These are phyloP conservation scores for Catagonus wagneri DNA, from an alignment of 2,113 vertebrate genomes.

Conservation along the genomic window DNA sequence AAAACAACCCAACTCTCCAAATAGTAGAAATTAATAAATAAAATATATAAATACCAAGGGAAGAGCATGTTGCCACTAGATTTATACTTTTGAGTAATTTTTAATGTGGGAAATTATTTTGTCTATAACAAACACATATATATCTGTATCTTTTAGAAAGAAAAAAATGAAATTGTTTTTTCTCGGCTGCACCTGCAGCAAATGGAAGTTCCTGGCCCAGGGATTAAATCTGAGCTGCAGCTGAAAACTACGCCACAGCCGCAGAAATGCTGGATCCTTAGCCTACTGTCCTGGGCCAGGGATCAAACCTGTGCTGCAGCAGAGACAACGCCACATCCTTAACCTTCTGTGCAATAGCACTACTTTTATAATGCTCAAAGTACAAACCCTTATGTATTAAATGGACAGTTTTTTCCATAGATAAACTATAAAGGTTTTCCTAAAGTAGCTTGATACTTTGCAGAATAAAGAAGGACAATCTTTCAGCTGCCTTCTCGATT, in stretches of 20 bases:
- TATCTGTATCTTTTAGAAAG: neutral
- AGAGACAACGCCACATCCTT: no score
- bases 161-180: neutral
- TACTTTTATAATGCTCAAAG: neutral
- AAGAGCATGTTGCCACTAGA: neutral
- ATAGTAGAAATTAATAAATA: neutral
- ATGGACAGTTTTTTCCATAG: neutral
- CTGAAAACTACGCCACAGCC: no score
- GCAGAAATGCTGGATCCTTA: no score
- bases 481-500: neutral
- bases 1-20: neutral
- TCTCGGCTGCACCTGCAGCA: no score
- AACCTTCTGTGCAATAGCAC: no score
- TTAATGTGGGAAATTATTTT: neutral
- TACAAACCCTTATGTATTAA: neutral
- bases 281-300: no score
- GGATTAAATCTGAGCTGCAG: no score
- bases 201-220: no score
- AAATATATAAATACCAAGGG: neutral
- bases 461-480: neutral
- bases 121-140: neutral
- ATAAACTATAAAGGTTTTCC: neutral
- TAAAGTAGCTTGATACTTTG: neutral
- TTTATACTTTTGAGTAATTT: neutral
- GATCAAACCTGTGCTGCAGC: no score